Conservation (phyloP, 37 sponge, comb jelly and placozoan species). For the Hormiphora californensis region DNA sequence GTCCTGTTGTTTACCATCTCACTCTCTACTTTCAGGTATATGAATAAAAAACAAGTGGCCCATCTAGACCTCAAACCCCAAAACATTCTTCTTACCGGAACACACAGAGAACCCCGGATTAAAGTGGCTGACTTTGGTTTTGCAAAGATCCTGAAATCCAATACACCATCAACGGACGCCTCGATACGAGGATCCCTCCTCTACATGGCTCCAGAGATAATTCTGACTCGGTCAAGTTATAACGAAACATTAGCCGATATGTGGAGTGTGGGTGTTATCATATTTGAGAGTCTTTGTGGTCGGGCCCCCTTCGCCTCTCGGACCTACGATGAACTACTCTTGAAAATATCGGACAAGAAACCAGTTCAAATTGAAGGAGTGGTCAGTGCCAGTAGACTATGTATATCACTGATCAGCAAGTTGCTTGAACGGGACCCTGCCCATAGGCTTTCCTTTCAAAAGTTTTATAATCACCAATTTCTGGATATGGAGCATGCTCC, state of each 20-base stretch:
- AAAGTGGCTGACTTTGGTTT: conserved; percentile 48
- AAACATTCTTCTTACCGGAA: conserved; percentile 32
- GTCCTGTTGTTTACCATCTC: too few species aligned
- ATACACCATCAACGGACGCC: background rate
- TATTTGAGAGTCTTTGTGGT: conserved; percentile 39
- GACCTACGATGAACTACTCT: conserved; percentile 27
- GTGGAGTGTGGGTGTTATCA: conserved; percentile 37
- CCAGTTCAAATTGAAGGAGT: conserved; percentile 18
- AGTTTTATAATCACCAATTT: conserved; percentile 41
- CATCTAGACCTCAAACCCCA: conserved; percentile 46
- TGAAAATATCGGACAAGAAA: background rate
- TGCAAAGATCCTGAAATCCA: conserved; percentile 51
- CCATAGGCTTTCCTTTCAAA: background rate
- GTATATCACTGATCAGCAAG: conserved; percentile 11
- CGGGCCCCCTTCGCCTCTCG: conserved; percentile 49
- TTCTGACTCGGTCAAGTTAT: background rate
- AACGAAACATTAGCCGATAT: conserved; percentile 29
- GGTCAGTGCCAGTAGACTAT: background rate
- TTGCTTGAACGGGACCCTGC: conserved; percentile 1
- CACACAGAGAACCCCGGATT: conserved; percentile 14
- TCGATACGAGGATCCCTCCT: conserved; percentile 38
- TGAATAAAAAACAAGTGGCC: conserved; percentile 50
- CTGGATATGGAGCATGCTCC: conserved; percentile 53
- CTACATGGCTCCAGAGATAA: conserved; percentile 49
- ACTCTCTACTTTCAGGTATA: too few species aligned